These are phyloP conservation scores for Blastomussa wellsi DNA, from an alignment of 92 coral and sea anemone species.

Conservation along the genomic window DNA sequence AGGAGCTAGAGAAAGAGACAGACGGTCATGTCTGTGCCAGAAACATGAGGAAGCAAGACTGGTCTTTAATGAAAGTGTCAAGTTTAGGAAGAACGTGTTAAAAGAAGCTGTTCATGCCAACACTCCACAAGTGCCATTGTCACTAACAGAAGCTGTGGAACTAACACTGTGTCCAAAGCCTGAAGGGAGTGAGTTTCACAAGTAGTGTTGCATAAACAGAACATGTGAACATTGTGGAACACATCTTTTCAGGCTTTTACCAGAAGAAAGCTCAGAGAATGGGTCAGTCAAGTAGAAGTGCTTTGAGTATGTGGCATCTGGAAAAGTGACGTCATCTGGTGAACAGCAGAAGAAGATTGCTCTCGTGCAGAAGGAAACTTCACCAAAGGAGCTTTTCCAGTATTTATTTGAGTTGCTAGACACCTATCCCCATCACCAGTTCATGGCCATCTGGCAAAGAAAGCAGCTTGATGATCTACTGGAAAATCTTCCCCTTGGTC, in stretches of 20 bases:
- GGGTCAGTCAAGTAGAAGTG: conserved; percentile 39
- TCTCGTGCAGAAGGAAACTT: conserved; percentile 49
- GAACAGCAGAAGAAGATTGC: conserved; percentile 48
- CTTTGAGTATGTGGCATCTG: conserved; percentile 40
- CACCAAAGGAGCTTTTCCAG: conserved; percentile 48
- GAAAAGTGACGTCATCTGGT: conserved; percentile 38
- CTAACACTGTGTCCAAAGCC: conserved; percentile 44
- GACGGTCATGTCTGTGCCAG: conserved; percentile 50
- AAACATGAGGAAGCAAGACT: conserved; percentile 52
- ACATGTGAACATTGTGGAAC: conserved; percentile 51
- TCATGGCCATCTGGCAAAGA: conserved; percentile 50
- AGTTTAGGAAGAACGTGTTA: conserved; percentile 41
- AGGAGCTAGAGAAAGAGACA: conserved; percentile 45
- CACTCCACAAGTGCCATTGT: conserved; percentile 12
- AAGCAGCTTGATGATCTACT: conserved; percentile 48
- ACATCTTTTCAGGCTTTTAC: conserved; percentile 17
- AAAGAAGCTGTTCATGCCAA: conserved; percentile 8
- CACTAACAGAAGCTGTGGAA: conserved; percentile 47
- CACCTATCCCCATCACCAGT: conserved; percentile 46
- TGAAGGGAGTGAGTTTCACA: conserved; percentile 52
- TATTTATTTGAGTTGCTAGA: conserved; percentile 46
- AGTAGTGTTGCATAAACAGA: conserved; percentile 28
- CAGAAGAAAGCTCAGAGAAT: conserved; percentile 32
- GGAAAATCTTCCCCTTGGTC: conserved; percentile 28
- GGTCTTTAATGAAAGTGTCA: conserved; percentile 44